Base-by-base conservation (phyloP, 2,113 vertebrate species). In the Crypturellus undulatus region DNA sequence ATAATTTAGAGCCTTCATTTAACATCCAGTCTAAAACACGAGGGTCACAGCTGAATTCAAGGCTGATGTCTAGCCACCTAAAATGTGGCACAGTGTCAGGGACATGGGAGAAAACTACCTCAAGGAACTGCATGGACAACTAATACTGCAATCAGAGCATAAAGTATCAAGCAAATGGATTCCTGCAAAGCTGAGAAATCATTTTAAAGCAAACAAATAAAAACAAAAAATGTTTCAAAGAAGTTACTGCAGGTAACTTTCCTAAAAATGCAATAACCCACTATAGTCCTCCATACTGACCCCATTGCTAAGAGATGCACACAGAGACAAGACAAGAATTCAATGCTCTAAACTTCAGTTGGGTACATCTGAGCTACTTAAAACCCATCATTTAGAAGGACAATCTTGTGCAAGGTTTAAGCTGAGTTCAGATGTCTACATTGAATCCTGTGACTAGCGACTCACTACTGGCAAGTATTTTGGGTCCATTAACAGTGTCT, bases 1-100 rank as follows among this genome's bases (percentile, higher is more conserved):
- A 5, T 58, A 58, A 32, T 30, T 58, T 58, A 32, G 9, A 32
- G 28, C 9, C 30, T 56, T 58, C 16, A 32, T 58, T 58, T 32
- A 58, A 30, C 28, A 58, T 58, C 18, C 16, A 18, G 9, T 40
- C 45, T 47, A 38, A 54, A 92, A 34, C 1, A 18, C 0, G 10
- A 36, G 2, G 32, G 42, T 15, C 16, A 56, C 0, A 0, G 40
- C 14, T 6, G 28, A 78, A 9, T 28, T 4, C 5, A 38, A 59
- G 12, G 15, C 78, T 89, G 43, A 34, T 5, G 28, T 32, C n/a
- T 56, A 20, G 36, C 21, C 6, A 15, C 10, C 34, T 34, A 16
- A 59, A 80, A 58, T 18, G 10, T 16, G 76, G 36, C 36, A 76
- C 13, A 24, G 6, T 1, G 1, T 18, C 32, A 83, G 30, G 45